These are phyloP conservation scores for Scaptomyza reducta DNA, from an alignment of 2,888 invertebrate genomes.

Conservation along the genomic window DNA sequence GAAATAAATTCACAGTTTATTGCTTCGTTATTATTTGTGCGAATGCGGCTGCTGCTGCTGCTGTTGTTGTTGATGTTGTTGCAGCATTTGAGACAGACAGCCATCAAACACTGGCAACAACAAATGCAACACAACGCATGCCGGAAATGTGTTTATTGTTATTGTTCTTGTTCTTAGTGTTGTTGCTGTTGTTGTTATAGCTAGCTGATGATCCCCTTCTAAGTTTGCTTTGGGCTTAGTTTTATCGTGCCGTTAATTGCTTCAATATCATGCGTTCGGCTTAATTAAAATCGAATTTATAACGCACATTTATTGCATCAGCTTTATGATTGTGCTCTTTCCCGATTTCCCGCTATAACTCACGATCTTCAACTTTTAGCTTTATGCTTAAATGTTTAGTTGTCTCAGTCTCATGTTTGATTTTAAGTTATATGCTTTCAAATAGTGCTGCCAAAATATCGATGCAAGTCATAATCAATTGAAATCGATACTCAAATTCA, in stretches of 20 bases:
- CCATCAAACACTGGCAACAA: conserved; percentile 64
- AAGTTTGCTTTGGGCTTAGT: conserved; percentile 34
- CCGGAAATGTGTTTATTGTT: conserved; percentile 63
- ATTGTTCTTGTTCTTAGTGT: background rate
- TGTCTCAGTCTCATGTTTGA: too few relatives aligned
- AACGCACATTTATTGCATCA: conserved; percentile 31
- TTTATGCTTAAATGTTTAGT: background rate
- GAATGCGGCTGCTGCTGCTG: conserved; percentile 23
- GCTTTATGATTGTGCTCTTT: conserved; percentile 1
- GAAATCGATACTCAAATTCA: background rate
- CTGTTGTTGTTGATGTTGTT: background rate
- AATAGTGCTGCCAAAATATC: too few relatives aligned
- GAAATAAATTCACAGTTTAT: conserved; percentile 83
- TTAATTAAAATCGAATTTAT: conserved; percentile 40
- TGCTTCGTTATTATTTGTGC: conserved; percentile 81
- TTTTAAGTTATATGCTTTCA: too few relatives aligned
- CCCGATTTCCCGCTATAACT: background rate
- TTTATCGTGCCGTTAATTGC: conserved; percentile 55
- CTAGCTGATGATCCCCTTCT: conserved; percentile 27
- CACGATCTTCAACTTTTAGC: too few relatives aligned
- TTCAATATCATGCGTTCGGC: conserved; percentile 46
- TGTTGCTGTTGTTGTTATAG: conserved; percentile 8
- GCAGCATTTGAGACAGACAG: conserved; percentile 55
- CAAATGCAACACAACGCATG: conserved; percentile 46
- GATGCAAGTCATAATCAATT: background rate